Conservation (phyloP, 2,797 vertebrate species). For the Pogoniulus pusillus region DNA sequence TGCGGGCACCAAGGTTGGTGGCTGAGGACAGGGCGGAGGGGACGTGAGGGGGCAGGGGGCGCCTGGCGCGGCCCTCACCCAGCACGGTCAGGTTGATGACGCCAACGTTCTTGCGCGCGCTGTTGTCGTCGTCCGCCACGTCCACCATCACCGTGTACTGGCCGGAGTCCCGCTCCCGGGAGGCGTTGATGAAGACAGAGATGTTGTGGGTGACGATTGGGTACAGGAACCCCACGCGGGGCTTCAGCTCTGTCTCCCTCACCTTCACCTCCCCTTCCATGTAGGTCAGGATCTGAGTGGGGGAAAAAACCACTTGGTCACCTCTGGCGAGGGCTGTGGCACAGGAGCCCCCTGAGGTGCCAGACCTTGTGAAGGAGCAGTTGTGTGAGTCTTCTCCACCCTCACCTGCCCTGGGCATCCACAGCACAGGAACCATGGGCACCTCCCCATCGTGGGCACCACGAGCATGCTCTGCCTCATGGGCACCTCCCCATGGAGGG, state of each 20-base stretch:
- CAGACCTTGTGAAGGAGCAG: background rate
- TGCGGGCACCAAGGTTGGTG: background rate
- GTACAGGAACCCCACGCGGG: slow-evolving; percentile 81
- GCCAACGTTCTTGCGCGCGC: background rate
- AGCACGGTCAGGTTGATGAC: slow-evolving; percentile 70
- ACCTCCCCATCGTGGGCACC: no score
- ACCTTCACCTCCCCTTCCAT: slow-evolving; percentile 50
- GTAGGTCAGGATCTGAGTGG: slow-evolving; percentile 82
- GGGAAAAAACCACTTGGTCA: fast-evolving
- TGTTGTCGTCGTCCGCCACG: background rate
- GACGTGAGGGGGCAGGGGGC: fast-evolving
- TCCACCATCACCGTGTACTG: slow-evolving; percentile 85
- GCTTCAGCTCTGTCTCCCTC: slow-evolving; percentile 74
- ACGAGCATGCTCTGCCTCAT: background rate
- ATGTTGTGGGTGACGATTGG: slow-evolving; percentile 82
- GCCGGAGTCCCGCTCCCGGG: slow-evolving; percentile 85
- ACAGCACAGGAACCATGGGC: background rate
- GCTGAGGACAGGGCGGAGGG: fast-evolving
- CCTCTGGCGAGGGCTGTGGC: background rate
- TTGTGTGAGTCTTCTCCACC: background rate
- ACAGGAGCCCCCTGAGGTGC: background rate
- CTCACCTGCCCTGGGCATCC: background rate
- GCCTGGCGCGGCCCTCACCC: slow-evolving; percentile 15
- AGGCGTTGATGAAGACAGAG: slow-evolving; percentile 88
- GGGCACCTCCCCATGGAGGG: background rate